Evolutionary conservation across 2,888 invertebrate species (phyloP).

Genomic region (Phasia obesa): DNA sequence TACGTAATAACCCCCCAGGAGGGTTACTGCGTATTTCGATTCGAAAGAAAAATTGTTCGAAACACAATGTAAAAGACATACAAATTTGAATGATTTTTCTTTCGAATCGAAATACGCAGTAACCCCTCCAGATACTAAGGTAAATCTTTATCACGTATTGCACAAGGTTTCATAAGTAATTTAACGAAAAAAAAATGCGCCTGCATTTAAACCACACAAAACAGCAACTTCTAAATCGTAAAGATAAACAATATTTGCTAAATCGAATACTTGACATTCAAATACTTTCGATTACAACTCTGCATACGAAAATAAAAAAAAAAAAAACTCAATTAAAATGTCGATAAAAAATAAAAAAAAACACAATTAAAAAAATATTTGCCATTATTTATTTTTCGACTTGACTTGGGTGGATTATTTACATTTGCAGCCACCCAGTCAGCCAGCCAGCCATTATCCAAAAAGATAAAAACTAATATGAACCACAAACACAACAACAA

Average conservation of each 20-base stretch:
- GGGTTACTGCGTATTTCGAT: no score
- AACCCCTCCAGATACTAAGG: no score
- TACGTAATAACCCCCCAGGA: no score
- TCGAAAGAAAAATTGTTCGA: no score
- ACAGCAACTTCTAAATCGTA: not conserved
- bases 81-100: no score
- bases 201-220: not conserved
- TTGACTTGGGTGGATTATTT: conserved; percentile 49
- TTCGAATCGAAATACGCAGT: no score
- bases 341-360: no score
- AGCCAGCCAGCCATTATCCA: conserved; percentile 17
- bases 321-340: not conserved
- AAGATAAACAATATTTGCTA: not conserved
- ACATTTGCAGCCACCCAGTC: conserved; percentile 53
- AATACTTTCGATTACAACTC: conserved; percentile 6
- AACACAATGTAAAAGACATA: no score
- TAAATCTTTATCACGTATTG: no score
- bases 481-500: conserved; percentile 6
- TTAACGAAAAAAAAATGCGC: no score
- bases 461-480: conserved; percentile 21
- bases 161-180: no score
- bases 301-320: not conserved
- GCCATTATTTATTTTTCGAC: conserved; percentile 25
- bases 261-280: conserved; percentile 9
- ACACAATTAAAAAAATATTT: no score